Percentiles rank a stretch among this genome's conserved stretches.
phyloP scores from a whole-genome alignment of 2,797 vertebrate species.

The Astyanax mexicanus region DNA sequence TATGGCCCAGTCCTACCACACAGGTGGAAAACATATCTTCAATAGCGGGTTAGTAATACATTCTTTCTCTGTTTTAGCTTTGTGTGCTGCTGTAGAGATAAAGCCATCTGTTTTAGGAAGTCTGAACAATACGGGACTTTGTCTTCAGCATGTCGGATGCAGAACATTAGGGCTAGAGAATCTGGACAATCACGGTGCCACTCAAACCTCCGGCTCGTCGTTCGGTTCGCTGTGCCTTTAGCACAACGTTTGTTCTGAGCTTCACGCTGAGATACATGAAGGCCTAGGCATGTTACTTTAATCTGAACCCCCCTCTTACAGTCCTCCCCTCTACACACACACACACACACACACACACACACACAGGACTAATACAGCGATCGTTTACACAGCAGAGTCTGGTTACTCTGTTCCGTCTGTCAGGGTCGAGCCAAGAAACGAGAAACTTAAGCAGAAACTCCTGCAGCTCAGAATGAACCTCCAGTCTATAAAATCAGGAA shows the following conservation, averaged over 20 bases:
- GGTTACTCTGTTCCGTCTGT: conserved; percentile 49
- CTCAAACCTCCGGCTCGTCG: not conserved
- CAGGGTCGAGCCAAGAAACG: conserved; percentile 50
- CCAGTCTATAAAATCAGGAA: not conserved
- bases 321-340: not conserved
- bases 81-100: not conserved
- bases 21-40: not conserved
- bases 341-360: not conserved
- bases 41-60: not conserved
- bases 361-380: conserved; percentile 7
- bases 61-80: not conserved
- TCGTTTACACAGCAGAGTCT: conserved; percentile 52
- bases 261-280: not conserved
- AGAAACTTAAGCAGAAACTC: conserved; percentile 39
- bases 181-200: not conserved
- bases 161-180: not conserved
- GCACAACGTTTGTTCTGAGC: not conserved
- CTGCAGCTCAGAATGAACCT: not conserved
- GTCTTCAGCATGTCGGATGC: not conserved
- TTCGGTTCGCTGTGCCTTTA: not conserved
- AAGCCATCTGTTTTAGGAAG: not conserved
- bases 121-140: not conserved
- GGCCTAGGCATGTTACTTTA: conserved; percentile 7
- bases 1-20: not conserved
- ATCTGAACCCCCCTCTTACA: not conserved